Evolutionary conservation across 2,113 vertebrate species (phyloP), one percentile per base, ranked within the genome.

Genomic region (Amphilophus citrinellus): DNA sequence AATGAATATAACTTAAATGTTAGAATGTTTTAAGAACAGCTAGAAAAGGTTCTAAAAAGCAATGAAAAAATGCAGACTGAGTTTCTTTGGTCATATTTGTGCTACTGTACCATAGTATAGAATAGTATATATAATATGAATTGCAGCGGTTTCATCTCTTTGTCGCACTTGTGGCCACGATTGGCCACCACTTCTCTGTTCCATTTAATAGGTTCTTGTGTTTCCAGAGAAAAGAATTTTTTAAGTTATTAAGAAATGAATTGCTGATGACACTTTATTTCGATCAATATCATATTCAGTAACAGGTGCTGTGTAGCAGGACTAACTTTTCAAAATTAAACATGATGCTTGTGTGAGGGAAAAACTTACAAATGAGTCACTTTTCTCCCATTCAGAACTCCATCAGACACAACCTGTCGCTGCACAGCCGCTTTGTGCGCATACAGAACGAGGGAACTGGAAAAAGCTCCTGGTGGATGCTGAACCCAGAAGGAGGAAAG

Each of bases 391-490:
- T 94, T n/a, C 95, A 99, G 98, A 99, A 99, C 91, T 99, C 98
- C 60, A 99, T 99, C 92, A 97, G 98, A 79, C 98, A 99, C 92
- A 99, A 99, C 88, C 93, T 99, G 83, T 99, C 98, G 2, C 95
- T 99, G 88, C 98, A 99, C 91, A 99, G 98, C 93, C 98, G 98
- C 82, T 99, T 99, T 78, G 95, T 99, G 80, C 97, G 98, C 22
- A 97, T 99, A 53, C 98, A 99, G 94, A 99, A 99, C 32, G 98
- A 99, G 90, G 98, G 98, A 56, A 99, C 98, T 0, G 98, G 98
- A 17, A 99, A 99, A 93, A 99, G 98, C 93, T 99, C 98, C 37
- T 99, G 98, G 98, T 99, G 98, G 98, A 99, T 99, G 97, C 95
- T 99, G 75, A 99, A 99, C 87, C 98, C 98, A 3, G 98, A 99